Base-by-base conservation (phyloP, 2,888 invertebrate species). In the Stenichneumon culpator region DNA sequence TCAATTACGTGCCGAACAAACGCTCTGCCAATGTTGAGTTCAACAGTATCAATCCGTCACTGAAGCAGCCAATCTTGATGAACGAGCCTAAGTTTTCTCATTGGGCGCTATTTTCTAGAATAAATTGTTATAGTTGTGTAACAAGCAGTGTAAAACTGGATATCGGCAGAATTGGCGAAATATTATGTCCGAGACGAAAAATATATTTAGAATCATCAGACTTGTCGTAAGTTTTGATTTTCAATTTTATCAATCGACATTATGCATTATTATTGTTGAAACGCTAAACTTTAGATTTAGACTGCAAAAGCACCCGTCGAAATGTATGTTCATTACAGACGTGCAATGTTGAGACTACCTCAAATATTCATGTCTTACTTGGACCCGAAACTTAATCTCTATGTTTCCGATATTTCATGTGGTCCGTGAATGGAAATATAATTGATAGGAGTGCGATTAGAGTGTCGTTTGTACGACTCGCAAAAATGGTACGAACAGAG, bases 1-100 rank as follows among this genome's bases (percentile, higher is more conserved):
- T 36, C 67, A 39, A 67, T 67, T 11, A 36, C 19, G 6, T 3
- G 67, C 22, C 67, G 39, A 67, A 67, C 22, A 36, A 39, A 67
- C 67, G 19, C 19, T 28, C 28, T 5, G 16, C 32, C 63, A 63
- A 28, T 28, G 32, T 63, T 63, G n/a, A 3, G 16, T 32, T n/a
- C n/a, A n/a, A 32, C 63, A 28, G 28, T 16, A 32, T 65, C n/a
- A 36, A 67, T 39, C 67, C 36, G 22, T 67, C 7, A 67, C 36
- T n/a, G 39, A 39, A 67, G 39, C 67, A 19, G 19, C 67, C 19
- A 39, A 22, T 22, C 67, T 11, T 39, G 14, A 67, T 67, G 19
- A 39, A 39, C 39, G 39, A 39, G 9, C n/a, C 9, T 19, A 22
- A 7, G 19, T 36, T n/a, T 3, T 67, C 36, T 36, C 39, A n/a